Percentiles rank a stretch among this genome's conserved stretches.
phyloP scores from a whole-genome alignment of 2,888 invertebrate species.

The Herminia tarsipennalis region DNA sequence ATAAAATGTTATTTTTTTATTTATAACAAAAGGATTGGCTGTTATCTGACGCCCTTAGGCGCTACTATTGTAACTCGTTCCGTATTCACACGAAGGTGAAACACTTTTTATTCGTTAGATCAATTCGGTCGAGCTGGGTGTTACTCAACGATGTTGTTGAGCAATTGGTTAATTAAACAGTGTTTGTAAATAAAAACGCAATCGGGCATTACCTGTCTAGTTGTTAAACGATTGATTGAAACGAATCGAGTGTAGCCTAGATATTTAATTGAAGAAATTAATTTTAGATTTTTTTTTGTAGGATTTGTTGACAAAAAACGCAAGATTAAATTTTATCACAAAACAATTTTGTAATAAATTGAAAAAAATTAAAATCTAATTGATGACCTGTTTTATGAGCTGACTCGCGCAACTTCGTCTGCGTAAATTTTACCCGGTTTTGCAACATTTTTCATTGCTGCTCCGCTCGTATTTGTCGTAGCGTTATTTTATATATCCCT shows the following conservation, averaged over 20 bases:
- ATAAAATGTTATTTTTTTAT: constrained; percentile 18
- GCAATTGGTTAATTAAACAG: constrained; percentile 42
- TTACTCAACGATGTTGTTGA: constrained; percentile 40
- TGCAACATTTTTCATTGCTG: too few relatives aligned
- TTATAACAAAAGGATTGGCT: constrained; percentile 29
- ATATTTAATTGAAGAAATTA: constrained; percentile 6
- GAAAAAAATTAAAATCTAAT: too few relatives aligned
- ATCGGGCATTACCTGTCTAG: constrained; percentile 16
- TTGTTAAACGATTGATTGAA: constrained; percentile 16
- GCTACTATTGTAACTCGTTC: constrained; percentile 34
- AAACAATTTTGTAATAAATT: too few relatives aligned
- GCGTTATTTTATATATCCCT: too few relatives aligned
- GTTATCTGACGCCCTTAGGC: constrained; percentile 23
- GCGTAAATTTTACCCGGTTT: too few relatives aligned
- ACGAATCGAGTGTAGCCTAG: constrained; percentile 16
- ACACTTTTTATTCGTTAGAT: constrained; percentile 18
- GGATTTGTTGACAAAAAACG: too few relatives aligned
- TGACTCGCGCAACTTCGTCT: too few relatives aligned
- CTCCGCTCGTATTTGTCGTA: too few relatives aligned
- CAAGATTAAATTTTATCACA: too few relatives aligned
- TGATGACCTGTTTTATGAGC: too few relatives aligned
- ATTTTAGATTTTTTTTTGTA: too few relatives aligned
- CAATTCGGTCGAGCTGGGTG: constrained; percentile 8
- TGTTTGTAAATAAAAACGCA: constrained; percentile 45
- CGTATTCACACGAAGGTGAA: constrained; percentile 31